phyloP scores from a whole-genome alignment of 2,797 vertebrate species.

The Coendou prehensilis region DNA sequence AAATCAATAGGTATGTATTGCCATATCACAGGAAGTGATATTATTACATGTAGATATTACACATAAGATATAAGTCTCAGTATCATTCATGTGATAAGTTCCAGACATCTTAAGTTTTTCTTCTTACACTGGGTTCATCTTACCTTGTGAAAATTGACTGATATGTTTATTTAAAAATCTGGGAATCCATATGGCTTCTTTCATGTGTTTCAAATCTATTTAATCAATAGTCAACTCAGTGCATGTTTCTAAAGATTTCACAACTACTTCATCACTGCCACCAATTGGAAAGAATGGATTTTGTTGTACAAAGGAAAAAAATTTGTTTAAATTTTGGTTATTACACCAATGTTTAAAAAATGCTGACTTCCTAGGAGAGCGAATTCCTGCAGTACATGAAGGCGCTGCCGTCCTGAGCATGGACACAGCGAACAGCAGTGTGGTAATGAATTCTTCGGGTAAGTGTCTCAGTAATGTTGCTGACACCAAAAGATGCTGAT shows the following conservation, averaged over 20 bases:
- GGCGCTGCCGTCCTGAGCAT: constrained; percentile 7
- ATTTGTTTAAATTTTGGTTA: constrained; percentile 47
- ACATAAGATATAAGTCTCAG: not conserved
- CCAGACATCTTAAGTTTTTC: not conserved
- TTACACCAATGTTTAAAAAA: constrained; percentile 69
- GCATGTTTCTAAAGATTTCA: not conserved
- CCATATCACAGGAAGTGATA: not conserved
- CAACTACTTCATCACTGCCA: not conserved
- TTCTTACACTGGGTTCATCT: not conserved
- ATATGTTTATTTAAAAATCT: not conserved
- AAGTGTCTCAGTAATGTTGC: constrained; percentile 67
- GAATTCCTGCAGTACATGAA: not conserved
- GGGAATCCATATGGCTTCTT: not conserved
- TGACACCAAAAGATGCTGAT: constrained; percentile 72
- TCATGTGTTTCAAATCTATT: constrained; percentile 42
- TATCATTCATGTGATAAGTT: not conserved
- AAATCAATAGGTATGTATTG: not conserved
- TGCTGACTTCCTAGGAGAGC: constrained; percentile 66
- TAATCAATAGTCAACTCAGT: not conserved
- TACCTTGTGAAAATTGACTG: not conserved
- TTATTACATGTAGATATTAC: not conserved
- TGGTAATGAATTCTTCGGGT: constrained; percentile 50
- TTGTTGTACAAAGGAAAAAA: not conserved
- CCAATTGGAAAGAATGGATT: constrained; percentile 31
- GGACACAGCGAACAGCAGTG: not conserved